These are phyloP conservation scores for Periphyllus acericola DNA, from an alignment of 2,888 invertebrate genomes.

Conservation along the genomic window DNA sequence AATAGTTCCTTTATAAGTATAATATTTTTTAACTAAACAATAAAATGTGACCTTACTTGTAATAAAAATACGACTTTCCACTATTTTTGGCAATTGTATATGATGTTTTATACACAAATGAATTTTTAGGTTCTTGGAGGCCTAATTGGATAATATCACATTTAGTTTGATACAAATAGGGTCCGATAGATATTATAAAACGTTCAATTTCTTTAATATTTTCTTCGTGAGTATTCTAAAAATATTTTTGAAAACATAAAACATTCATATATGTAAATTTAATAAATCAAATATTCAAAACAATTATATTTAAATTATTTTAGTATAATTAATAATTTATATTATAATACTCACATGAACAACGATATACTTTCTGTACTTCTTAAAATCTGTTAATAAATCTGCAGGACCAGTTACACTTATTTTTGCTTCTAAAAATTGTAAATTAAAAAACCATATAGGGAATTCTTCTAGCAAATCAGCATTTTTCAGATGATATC, in stretches of 20 bases:
- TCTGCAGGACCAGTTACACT: conserved; percentile 76
- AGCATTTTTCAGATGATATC: conserved; percentile 76
- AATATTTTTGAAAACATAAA: conserved; percentile 17
- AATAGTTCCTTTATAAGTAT: not conserved
- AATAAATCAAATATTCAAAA: conserved; percentile 22
- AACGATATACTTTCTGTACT: conserved; percentile 72
- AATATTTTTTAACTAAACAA: not conserved
- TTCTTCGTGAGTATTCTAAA: conserved; percentile 67
- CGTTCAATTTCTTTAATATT: conserved; percentile 71
- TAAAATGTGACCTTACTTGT: conserved; percentile 69
- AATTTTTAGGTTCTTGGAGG: conserved; percentile 73
- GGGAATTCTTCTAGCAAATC: conserved; percentile 71
- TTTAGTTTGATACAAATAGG: conserved; percentile 73
- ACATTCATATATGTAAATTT: conserved; percentile 29
- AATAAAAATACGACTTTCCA: conserved; percentile 73
- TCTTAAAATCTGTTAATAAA: conserved; percentile 75
- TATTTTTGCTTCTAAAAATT: conserved; percentile 78
- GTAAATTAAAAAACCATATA: conserved; percentile 74
- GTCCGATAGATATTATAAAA: conserved; percentile 74
- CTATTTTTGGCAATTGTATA: conserved; percentile 70
- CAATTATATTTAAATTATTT: not conserved
- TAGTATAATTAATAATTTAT: not conserved
- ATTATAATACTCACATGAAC: conserved; percentile 33
- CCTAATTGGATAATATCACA: conserved; percentile 77
- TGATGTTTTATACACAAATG: conserved; percentile 72